phyloP scores from a whole-genome alignment of 2,797 vertebrate genomes.

The Chaetophractus vellerosus region DNA sequence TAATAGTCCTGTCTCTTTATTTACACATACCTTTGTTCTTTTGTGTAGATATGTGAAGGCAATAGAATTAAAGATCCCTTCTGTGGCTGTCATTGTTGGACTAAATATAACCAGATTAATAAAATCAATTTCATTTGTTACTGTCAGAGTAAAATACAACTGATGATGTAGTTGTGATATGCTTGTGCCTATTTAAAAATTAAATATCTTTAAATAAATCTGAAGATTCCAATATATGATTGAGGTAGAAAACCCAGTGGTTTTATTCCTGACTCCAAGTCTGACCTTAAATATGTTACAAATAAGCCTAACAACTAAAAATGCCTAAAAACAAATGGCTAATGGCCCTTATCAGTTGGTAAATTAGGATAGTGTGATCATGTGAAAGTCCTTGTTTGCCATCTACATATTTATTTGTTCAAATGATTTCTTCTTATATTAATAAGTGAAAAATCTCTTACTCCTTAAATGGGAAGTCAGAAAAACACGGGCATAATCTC shows the following conservation, averaged over 20 bases:
- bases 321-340: constrained; percentile 62
- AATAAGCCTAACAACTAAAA: constrained; percentile 40
- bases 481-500: not conserved
- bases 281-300: constrained; percentile 32
- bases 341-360: constrained; percentile 60
- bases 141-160: constrained; percentile 55
- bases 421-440: constrained; percentile 41
- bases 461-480: not conserved
- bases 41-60: constrained; percentile 1
- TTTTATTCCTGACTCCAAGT: constrained; percentile 43
- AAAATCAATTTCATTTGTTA: constrained; percentile 53
- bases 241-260: constrained; percentile 24
- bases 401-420: constrained; percentile 49
- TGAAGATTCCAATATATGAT: not conserved
- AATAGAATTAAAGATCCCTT: not conserved
- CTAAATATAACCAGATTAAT: not conserved
- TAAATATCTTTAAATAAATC: constrained; percentile 33
- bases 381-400: constrained; percentile 37
- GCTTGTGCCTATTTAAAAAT: constrained; percentile 42
- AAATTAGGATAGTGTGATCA: constrained; percentile 15
- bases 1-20: constrained; percentile 50
- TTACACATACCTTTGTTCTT: constrained; percentile 59
- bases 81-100: constrained; percentile 39
- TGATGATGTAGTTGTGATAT: constrained; percentile 11
- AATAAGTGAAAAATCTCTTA: constrained; percentile 18